Evolutionary conservation across 2,888 invertebrate species (phyloP), one percentile per base, ranked within the genome.

Genomic region (Mythimna albipuncta): DNA sequence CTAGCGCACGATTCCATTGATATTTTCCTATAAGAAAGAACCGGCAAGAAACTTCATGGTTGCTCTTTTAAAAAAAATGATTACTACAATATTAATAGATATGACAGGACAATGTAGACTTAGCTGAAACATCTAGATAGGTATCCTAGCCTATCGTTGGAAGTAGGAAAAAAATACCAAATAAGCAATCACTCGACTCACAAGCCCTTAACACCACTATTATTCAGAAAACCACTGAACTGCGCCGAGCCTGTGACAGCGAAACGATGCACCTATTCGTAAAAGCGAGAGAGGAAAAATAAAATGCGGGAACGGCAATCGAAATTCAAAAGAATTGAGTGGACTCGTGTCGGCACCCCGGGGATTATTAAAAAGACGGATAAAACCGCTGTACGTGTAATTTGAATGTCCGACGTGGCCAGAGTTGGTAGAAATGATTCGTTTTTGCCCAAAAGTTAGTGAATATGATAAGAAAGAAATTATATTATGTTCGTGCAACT

Each of bases 281-380:
- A 50, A 44, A 66, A 47, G 10, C 26, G 21, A 35, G 57, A 82
- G 62, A 61, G 57, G 52, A 59, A 64, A 72, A 65, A 77, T 67
- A 73, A 82, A 75, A 69, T 21, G 19, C 11, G 47, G 32, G 10
- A 69, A 65, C 41, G 21, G 59, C 82, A 69, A 75, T 77, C 52
- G 82, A 74, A 79, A 75, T 62, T 81, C 70, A 64, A 81, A 74
- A 70, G 79, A 74, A 67, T 77, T 63, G 64, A 77, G 69, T 66
- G 67, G 59, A 50, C 64, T 64, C 62, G 71, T 69, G 65, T 70
- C 55, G 62, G 47, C 32, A 65, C 62, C 19, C 59, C 21, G n/a
- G 19, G 66, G 54, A 7, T 73, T 41, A 63, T 67, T 62, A 66
- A 72, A 81, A 75, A 59, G 63, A 66, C 32, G 3, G 19, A 38